A percentile compares a stretch with the other conserved stretches of the same genome.
Conservation (phyloP, 2,797 vertebrate species). For the Bovichtus diacanthus region DNA sequence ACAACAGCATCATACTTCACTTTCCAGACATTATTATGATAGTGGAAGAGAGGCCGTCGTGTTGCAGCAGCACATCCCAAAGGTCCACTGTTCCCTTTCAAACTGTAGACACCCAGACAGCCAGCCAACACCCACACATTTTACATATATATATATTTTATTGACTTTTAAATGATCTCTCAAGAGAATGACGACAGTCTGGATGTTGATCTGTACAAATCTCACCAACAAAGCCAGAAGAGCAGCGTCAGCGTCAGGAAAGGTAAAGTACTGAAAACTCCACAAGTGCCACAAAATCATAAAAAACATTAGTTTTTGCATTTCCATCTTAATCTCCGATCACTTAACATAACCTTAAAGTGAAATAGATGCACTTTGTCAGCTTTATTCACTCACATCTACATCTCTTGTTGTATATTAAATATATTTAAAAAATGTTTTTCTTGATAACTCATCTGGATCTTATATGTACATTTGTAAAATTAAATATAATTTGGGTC, state of each 20-base stretch:
- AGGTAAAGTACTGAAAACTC: background rate
- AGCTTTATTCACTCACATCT: no score
- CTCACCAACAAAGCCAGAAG: no score
- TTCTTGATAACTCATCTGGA: no score
- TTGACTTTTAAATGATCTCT: constrained; percentile 17
- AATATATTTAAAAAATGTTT: no score
- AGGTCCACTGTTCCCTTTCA: background rate
- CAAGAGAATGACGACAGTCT: background rate
- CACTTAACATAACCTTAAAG: background rate
- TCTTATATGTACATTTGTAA: no score
- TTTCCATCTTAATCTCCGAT: no score
- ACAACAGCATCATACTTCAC: background rate
- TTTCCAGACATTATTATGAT: no score
- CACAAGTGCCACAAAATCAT: background rate
- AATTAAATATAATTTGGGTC: no score
- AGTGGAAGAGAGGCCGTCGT: background rate
- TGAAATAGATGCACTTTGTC: background rate
- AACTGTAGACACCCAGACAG: background rate
- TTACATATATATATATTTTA: background rate
- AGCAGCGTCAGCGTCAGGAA: background rate
- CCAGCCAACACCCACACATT: constrained; percentile 27
- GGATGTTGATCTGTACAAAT: background rate
- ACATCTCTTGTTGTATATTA: no score
- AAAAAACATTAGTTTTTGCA: no score
- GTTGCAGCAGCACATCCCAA: background rate